Base-by-base conservation (phyloP, 2,888 invertebrate genomes). In the Phyllotreta striolata region DNA sequence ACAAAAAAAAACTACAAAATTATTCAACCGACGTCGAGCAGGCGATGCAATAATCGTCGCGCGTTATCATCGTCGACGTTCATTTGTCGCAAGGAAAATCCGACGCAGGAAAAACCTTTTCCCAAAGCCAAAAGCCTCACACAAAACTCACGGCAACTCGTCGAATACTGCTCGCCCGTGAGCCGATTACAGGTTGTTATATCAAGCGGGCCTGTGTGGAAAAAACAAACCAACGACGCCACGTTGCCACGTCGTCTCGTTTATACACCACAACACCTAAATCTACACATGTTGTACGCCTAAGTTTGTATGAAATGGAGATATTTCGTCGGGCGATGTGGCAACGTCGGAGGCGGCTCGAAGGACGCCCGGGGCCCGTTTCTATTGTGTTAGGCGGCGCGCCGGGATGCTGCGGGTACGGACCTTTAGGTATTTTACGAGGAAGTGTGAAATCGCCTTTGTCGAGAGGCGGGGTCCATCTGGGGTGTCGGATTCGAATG, bases 121-220 rank as follows among this genome's bases (percentile, higher is more conserved):
- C 39, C 10, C 12, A 49, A 51, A 51, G 12, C 10, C 7, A 44
- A 10, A 24, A 24, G 4, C 4, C 9, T 7, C 44, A 3, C 44
- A 14, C 54, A 41, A 9, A 47, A 64, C 47, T 58, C 49, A 37
- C 51, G 61, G 63, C 57, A 37, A 43, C 58, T 46, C 62, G 40
- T 60, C 68, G 67, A 70, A 70, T 69, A 72, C 72, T 74, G 74
- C 72, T 68, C 69, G 70, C 69, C 70, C 73, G 70, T 71, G 63
- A 69, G 71, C 71, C 76, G 79, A 79, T 79, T 79, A 80, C 80
- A 80, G 80, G 80, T 80, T 80, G 80, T 80, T 80, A 79, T 79
- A 79, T 77, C 73, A 70, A 55, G 63, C 52, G 54, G 75, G 76
- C 77, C 24, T 75, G 77, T 78, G n/a, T n/a, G n/a, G 79, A 78